Conservation (phyloP, 2,888 invertebrate genomes). For the Amblyjoppa fuscipennis region DNA sequence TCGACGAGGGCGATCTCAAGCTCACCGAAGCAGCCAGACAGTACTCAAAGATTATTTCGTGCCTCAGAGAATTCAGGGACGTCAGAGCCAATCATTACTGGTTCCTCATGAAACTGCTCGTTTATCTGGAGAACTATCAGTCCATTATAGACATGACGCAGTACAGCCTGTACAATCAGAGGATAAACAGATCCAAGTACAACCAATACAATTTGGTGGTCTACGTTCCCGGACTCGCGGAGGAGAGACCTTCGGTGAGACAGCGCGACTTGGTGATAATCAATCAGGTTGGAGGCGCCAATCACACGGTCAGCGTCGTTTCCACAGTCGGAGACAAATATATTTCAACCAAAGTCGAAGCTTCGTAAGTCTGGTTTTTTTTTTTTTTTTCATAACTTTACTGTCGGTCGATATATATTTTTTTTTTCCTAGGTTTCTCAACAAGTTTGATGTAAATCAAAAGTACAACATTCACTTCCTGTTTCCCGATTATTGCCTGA, state of each 20-base stretch:
- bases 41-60: slow-evolving; percentile 68
- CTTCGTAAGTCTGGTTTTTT: slow-evolving; percentile 15
- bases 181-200: slow-evolving; percentile 28
- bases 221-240: slow-evolving; percentile 68
- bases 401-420: background rate
- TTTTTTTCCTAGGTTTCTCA: slow-evolving; percentile 45
- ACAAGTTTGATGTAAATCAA: background rate
- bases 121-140: slow-evolving; percentile 74
- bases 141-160: slow-evolving; percentile 43
- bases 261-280: slow-evolving; percentile 52
- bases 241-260: slow-evolving; percentile 67
- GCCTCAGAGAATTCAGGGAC: slow-evolving; percentile 60
- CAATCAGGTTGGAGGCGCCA: slow-evolving; percentile 23
- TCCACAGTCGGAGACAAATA: slow-evolving; percentile 62
- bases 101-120: slow-evolving; percentile 72
- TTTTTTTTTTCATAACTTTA: background rate
- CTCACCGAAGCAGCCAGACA: slow-evolving; percentile 6
- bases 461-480: slow-evolving; percentile 69
- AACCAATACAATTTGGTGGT: slow-evolving; percentile 53
- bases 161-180: slow-evolving; percentile 58
- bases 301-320: slow-evolving; percentile 6
- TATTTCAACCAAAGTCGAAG: slow-evolving; percentile 6
- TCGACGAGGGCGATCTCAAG: background rate
- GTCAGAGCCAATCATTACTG: slow-evolving; percentile 69
- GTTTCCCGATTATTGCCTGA: slow-evolving; percentile 62